A percentile compares a stretch with the other conserved stretches of the same genome.
Conservation (phyloP, 2,113 vertebrate species). For the Grallaria varia region DNA sequence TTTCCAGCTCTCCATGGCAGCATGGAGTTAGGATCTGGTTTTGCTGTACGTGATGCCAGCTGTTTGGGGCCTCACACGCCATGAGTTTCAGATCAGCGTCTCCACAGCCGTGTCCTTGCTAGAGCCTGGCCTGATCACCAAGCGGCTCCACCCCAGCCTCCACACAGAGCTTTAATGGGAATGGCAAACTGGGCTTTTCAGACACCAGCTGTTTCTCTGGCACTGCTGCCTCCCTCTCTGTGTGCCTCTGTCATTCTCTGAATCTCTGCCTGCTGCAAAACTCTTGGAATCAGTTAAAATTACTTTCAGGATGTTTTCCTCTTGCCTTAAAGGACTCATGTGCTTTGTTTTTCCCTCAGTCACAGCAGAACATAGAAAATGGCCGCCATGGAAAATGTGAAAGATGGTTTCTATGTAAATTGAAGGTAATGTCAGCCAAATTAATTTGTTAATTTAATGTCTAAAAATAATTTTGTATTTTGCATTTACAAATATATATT, state of each 20-base stretch:
- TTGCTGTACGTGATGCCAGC: accelerated
- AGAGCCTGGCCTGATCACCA: not conserved
- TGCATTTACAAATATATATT: not conserved
- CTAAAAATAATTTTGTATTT: conserved; percentile 6
- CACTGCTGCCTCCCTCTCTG: not conserved
- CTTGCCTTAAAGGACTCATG: conserved; percentile 35
- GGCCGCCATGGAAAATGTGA: not conserved
- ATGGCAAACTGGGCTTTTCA: conserved; percentile 8
- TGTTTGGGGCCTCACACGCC: accelerated
- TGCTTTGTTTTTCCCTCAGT: conserved; percentile 34
- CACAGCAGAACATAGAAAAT: not conserved
- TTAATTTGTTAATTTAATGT: conserved; percentile 30
- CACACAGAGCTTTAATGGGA: accelerated
- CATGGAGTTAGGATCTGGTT: not conserved
- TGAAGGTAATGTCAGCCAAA: conserved; percentile 16
- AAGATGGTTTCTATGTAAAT: conserved; percentile 39
- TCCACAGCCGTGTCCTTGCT: not conserved
- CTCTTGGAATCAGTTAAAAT: conserved; percentile 49
- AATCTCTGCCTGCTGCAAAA: not conserved
- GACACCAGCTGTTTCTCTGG: conserved; percentile 47
- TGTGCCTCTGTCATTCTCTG: conserved; percentile 19
- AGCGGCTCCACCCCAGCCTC: not conserved
- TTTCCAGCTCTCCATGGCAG: not conserved
- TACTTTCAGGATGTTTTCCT: conserved; percentile 3
- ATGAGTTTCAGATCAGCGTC: not conserved